Base-by-base conservation (phyloP, 2,797 vertebrate genomes). In the Podarcis siculus region DNA sequence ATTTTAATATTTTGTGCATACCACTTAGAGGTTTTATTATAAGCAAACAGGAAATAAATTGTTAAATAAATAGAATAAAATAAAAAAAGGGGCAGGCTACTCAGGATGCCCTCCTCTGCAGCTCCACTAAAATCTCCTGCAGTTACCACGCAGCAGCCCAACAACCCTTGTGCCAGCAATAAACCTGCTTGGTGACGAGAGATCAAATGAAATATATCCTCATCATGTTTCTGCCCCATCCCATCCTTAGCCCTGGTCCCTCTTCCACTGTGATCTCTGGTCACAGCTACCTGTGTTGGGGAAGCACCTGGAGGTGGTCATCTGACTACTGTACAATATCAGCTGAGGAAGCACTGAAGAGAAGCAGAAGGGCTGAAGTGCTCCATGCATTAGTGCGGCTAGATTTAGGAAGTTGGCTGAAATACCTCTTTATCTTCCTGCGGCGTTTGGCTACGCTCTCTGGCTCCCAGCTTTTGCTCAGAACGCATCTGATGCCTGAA, bases 401-500 rank as follows among this genome's bases (percentile, higher is more conserved):
- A 66, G 39, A 27, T 8, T 25, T 58, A 10, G 27, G 32, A 13
- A 9, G 78, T 5, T 2, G 19, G 19, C 73, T 19, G 0, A 5
- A 39, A 79, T 97, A 97, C 97, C 97, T 97, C 94, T 76, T 91
- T 93, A 90, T 78, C 91, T 82, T 95, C 94, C 82, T 84, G 93
- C 35, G 72, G 85, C 30, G 30, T 82, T 30, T 69, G 66, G 32
- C 86, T 90, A 92, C 27, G 92, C 90, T 92, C 87, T 73, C 71
- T 90, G 87, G 91, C 85, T 94, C 87, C 93, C 0, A 4, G 90
- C 35, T 95, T 90, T n/a, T 84, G 83, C 86, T 96, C 96, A 80
- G 95, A 97, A 95, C 95, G 96, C 89, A 98, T 94, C 17, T 98
- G 98, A 39, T 99, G 98, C 91, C 97, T 97, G 95, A 99, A 98